These are phyloP conservation scores for Procambarus virginalis DNA, from an alignment of 1,140 invertebrate species.

Conservation along the genomic window DNA sequence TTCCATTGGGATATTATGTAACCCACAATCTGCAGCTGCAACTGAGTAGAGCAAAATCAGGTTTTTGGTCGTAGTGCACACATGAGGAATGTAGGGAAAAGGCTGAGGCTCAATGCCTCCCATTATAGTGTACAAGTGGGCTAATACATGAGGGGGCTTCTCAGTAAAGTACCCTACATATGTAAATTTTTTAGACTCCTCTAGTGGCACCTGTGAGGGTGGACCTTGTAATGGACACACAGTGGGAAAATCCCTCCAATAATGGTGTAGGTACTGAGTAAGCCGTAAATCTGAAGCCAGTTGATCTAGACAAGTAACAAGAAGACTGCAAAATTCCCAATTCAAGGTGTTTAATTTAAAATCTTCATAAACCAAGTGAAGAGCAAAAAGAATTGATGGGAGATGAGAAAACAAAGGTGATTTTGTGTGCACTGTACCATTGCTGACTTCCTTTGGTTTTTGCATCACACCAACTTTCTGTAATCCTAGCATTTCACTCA, in stretches of 20 bases:
- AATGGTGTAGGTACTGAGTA: conserved; percentile 84
- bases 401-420: conserved; percentile 84
- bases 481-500: conserved; percentile 72
- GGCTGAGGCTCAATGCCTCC: conserved; percentile 38
- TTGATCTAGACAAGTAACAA: conserved; percentile 85
- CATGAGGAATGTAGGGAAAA: conserved; percentile 67
- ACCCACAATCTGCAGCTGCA: conserved; percentile 54
- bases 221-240: conserved; percentile 75
- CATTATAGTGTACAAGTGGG: conserved; percentile 65
- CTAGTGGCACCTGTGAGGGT: conserved; percentile 71
- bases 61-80: conserved; percentile 61
- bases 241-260: conserved; percentile 89
- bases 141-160: conserved; percentile 67
- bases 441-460: conserved; percentile 72
- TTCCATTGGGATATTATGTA: conserved; percentile 49
- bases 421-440: conserved; percentile 79
- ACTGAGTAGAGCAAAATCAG: conserved; percentile 63
- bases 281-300: conserved; percentile 86
- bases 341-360: conserved; percentile 86
- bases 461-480: conserved; percentile 72
- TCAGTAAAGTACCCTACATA: conserved; percentile 69
- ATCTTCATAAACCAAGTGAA: conserved; percentile 94
- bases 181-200: conserved; percentile 71
- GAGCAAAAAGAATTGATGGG: conserved; percentile 83
- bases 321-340: conserved; percentile 80